Percentiles rank a stretch among this genome's conserved stretches.
Evolutionary conservation across 2,113 vertebrate genomes (phyloP).

Genomic region (Machaerirhynchus nigripectus): DNA sequence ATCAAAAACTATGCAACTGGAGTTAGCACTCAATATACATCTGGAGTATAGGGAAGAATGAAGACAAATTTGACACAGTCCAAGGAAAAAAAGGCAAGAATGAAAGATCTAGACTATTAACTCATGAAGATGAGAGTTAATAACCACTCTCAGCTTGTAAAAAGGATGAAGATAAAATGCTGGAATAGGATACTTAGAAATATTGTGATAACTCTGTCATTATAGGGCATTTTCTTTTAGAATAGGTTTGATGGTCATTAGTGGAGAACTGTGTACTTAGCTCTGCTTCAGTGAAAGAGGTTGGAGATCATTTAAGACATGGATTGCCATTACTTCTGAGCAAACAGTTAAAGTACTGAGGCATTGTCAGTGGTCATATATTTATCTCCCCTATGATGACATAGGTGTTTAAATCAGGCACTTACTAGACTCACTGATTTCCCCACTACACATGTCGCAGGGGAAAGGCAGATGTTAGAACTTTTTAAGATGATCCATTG

Average conservation of each 20-base stretch:
- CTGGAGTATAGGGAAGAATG: not conserved
- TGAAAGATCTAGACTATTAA: not conserved
- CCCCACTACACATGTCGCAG: rapidly evolving
- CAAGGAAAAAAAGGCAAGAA: not conserved
- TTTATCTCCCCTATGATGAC: not conserved
- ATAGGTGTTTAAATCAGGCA: not conserved
- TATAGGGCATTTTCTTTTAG: not conserved
- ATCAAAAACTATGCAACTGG: not conserved
- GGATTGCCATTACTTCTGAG: not conserved
- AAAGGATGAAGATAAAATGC: not conserved
- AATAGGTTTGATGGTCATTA: not conserved
- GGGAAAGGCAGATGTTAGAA: not conserved
- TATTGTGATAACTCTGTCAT: not conserved
- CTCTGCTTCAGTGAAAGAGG: not conserved
- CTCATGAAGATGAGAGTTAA: not conserved
- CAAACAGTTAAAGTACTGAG: not conserved
- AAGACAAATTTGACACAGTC: not conserved
- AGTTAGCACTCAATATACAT: not conserved
- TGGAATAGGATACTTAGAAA: not conserved
- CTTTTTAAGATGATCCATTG: not conserved
- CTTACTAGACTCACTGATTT: not conserved
- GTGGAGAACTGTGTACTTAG: rapidly evolving
- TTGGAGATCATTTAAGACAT: not conserved
- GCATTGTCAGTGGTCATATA: not conserved
- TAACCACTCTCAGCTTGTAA: not conserved